Percentiles rank a stretch among this genome's conserved stretches.
These are phyloP conservation scores for Dendropsophus ebraccatus DNA, from an alignment of 2,113 vertebrate genomes.

Conservation along the genomic window DNA sequence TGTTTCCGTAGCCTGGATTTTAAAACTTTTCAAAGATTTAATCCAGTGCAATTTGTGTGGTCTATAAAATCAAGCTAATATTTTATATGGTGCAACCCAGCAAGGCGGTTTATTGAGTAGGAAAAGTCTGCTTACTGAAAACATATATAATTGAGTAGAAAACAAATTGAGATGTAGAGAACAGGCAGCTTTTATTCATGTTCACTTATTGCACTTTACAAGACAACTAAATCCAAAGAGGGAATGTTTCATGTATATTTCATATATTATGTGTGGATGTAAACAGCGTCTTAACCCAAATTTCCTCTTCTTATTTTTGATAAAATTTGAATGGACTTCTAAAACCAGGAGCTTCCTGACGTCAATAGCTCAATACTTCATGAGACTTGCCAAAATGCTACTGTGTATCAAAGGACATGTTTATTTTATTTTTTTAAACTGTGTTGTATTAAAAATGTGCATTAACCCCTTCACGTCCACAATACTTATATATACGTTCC, in stretches of 20 bases:
- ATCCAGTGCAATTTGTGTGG: conserved; percentile 21
- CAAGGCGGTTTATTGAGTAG: conserved; percentile 12
- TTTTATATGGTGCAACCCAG: conserved; percentile 8
- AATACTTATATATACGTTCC: too few relatives aligned
- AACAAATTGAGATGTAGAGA: conserved; percentile 38
- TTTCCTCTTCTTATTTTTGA: neutral
- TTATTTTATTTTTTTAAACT: too few relatives aligned
- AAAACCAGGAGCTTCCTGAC: neutral
- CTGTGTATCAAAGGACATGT: too few relatives aligned
- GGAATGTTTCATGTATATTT: conserved; percentile 28
- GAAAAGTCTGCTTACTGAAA: conserved; percentile 26
- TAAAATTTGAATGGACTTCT: conserved; percentile 19
- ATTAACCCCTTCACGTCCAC: too few relatives aligned
- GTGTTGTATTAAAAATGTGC: too few relatives aligned
- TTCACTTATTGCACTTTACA: conserved; percentile 27
- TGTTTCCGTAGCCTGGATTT: neutral
- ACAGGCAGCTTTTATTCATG: conserved; percentile 34
- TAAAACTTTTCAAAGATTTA: conserved; percentile 11
- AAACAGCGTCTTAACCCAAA: neutral
- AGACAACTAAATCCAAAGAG: conserved; percentile 6
- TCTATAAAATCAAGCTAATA: conserved; percentile 33
- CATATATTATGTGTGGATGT: neutral
- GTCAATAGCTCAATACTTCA: neutral
- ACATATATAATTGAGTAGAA: conserved; percentile 39
- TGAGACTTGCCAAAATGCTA: neutral